These are phyloP conservation scores for Empidonax alnorum DNA, from an alignment of 2,113 vertebrate genomes.

Conservation along the genomic window DNA sequence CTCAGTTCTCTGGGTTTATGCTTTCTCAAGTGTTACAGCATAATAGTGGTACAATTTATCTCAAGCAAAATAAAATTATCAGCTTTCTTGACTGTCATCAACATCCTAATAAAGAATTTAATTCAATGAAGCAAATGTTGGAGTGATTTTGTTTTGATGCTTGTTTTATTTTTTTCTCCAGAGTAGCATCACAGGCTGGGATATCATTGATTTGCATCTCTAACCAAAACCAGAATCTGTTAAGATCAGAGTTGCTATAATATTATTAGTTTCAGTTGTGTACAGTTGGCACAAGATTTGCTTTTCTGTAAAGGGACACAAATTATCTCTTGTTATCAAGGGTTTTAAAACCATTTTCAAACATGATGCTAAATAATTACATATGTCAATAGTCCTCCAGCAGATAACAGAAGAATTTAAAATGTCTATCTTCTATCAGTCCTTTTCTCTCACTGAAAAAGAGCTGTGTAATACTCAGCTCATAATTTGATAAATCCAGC, in stretches of 20 bases:
- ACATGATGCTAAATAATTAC: constrained; percentile 14
- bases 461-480: neutral
- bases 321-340: constrained; percentile 2
- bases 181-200: neutral
- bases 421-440: neutral
- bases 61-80: neutral
- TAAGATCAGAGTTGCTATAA: neutral
- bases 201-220: neutral
- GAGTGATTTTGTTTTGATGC: neutral
- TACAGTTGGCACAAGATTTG: neutral
- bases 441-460: neutral
- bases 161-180: neutral
- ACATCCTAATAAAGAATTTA: neutral
- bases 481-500: neutral
- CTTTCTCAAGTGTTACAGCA: neutral
- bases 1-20: neutral
- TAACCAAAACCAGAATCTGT: neutral
- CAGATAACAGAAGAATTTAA: constrained; percentile 16
- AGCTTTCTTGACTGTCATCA: neutral
- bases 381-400: neutral
- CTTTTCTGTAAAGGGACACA: neutral
- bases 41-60: neutral
- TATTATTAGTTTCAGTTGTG: neutral
- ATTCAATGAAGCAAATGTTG: neutral
- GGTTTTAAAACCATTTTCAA: constrained; percentile 7